Evolutionary conservation across 2,797 vertebrate genomes (phyloP).

Genomic region (Strix occidentalis): DNA sequence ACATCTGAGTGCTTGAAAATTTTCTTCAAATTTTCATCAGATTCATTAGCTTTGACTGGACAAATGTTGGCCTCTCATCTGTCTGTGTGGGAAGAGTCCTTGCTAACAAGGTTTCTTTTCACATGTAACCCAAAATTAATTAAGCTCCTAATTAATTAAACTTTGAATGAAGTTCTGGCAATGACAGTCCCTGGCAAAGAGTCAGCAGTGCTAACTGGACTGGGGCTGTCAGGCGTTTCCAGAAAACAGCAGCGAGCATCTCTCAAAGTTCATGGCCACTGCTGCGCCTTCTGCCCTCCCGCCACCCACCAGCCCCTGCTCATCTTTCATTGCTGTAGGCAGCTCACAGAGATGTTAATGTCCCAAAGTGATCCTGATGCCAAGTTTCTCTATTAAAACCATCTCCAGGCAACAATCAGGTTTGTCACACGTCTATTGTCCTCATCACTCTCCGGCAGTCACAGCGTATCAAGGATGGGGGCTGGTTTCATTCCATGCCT

Average conservation of each 20-base stretch:
- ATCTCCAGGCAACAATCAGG: neutral
- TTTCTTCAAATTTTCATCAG: neutral
- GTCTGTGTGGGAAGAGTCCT: neutral
- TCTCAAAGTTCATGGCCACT: neutral
- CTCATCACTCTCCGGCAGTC: neutral
- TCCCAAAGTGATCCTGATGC: neutral
- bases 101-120: neutral
- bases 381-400: neutral
- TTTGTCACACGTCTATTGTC: neutral
- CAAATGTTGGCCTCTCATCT: neutral
- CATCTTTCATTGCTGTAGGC: neutral
- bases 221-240: neutral
- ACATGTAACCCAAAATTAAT: neutral
- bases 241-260: neutral
- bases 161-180: neutral
- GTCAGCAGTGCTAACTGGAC: neutral
- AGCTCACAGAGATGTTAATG: neutral
- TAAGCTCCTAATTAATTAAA: neutral
- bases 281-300: neutral
- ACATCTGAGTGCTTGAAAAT: neutral
- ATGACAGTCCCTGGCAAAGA: neutral
- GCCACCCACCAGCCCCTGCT: neutral
- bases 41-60: neutral
- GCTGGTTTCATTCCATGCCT: neutral
- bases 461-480: neutral